A percentile compares a stretch with the other conserved stretches of the same genome.
These are phyloP conservation scores for Chascanopsetta lugubris DNA, from an alignment of 2,113 vertebrate genomes.

Conservation along the genomic window DNA sequence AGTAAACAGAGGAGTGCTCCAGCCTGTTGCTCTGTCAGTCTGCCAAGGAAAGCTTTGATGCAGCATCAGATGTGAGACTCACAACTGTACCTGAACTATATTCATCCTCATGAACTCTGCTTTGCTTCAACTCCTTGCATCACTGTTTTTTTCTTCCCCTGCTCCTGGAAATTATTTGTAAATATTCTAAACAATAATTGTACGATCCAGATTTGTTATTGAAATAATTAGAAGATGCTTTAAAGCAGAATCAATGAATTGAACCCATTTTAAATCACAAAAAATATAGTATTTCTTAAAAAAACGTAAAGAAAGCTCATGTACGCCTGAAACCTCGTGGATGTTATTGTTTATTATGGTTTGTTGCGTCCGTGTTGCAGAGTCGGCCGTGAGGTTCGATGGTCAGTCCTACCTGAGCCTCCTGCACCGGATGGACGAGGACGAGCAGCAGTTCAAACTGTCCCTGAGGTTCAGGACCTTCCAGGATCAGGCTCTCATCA, in stretches of 20 bases:
- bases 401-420: slow-evolving; percentile 85
- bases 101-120: neutral
- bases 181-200: too few species aligned
- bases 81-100: slow-evolving; percentile 31
- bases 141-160: slow-evolving; percentile 27
- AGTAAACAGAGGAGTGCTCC: slow-evolving; percentile 36
- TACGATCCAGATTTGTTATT: too few species aligned
- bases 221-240: too few species aligned
- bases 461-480: slow-evolving; percentile 87
- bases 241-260: too few species aligned
- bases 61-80: slow-evolving; percentile 31
- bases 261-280: too few species aligned
- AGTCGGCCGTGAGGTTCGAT: slow-evolving; percentile 85
- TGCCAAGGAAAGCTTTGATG: slow-evolving; percentile 40
- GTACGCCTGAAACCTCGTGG: too few species aligned
- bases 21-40: slow-evolving; percentile 9
- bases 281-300: too few species aligned
- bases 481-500: slow-evolving; percentile 80
- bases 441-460: slow-evolving; percentile 79
- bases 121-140: slow-evolving; percentile 14
- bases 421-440: slow-evolving; percentile 78
- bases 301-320: too few species aligned
- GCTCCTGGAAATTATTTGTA: too few species aligned
- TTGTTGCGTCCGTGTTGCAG: slow-evolving; percentile 74
- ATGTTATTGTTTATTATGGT: too few species aligned